Evolutionary conservation across 2,888 invertebrate genomes (phyloP), one percentile per base, ranked within the genome.

Genomic region (Drosophila algonquin): DNA sequence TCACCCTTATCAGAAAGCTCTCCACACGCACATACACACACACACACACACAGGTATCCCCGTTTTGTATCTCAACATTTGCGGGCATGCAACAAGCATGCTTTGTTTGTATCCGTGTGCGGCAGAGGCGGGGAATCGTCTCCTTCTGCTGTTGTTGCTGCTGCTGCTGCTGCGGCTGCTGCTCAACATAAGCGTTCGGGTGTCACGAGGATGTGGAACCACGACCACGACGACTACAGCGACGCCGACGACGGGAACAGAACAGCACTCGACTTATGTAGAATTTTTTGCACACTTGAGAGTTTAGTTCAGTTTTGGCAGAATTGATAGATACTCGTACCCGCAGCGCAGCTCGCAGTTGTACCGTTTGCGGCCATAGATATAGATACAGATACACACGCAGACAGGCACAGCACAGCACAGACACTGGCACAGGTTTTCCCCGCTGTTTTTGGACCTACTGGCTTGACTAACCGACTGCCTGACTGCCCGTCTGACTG

Each of bases 281-380:
- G 81, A 77, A 80, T 80, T 83, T 84, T 40, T 80, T 78, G 87
- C 84, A 82, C 79, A 89, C 77, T 86, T 81, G 83, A 87, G 78
- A 83, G 80, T 85, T 84, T 89, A 90, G 90, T 90, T 89, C 80
- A 84, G 84, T 86, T 90, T 84, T 76, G 86, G 75, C 83, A 83
- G 83, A 88, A 89, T 89, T 79, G 80, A 76, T 74, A 87, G 85
- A 71, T 56, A 77, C 87, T 87, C 82, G 80, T 58, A 56, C 63
- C 55, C 63, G 32, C 63, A 53, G 64, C 75, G 74, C 64, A 55
- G 67, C 57, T 48, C 73, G 65, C 76, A 61, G 60, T 10, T 14
- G 46, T 30, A 56, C 14, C 40, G 40, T 40, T n/a, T 40, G 40
- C 40, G 40, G 35, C 69, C 44, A 60, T 47, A 55, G 53, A 68